phyloP scores from a whole-genome alignment of 1,140 invertebrate species.

The Cyrtorhinus lividipennis region DNA sequence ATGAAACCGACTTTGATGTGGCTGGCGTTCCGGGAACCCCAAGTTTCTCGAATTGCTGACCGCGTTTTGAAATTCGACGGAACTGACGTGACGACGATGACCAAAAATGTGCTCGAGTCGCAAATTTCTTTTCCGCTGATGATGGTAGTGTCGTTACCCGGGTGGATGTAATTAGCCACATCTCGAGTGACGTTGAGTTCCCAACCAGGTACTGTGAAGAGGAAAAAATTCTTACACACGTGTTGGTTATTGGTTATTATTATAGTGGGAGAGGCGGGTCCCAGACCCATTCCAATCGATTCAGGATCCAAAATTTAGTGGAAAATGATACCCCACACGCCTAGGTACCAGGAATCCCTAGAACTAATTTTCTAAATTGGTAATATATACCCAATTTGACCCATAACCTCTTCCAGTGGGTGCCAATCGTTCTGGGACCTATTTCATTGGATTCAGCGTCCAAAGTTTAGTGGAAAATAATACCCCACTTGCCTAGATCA shows the following conservation, averaged over 20 bases:
- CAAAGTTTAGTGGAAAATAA: no score
- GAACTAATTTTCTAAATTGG: not conserved
- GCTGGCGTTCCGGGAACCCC: constrained; percentile 36
- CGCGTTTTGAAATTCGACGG: constrained; percentile 48
- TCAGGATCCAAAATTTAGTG: no score
- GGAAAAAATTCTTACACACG: not conserved
- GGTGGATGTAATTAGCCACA: constrained; percentile 49
- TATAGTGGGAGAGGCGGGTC: not conserved
- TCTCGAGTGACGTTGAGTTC: constrained; percentile 52
- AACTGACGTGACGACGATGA: constrained; percentile 59
- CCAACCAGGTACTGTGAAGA: constrained; percentile 40
- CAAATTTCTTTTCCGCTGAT: constrained; percentile 46
- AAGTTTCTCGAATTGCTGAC: constrained; percentile 60
- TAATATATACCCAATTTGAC: not conserved
- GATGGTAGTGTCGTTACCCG: constrained; percentile 48
- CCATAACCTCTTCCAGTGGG: not conserved
- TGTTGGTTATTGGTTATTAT: not conserved
- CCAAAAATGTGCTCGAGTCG: constrained; percentile 31
- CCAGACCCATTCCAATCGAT: no score
- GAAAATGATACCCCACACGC: not conserved
- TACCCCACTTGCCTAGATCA: no score
- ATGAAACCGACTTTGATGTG: constrained; percentile 37
- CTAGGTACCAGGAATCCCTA: not conserved
- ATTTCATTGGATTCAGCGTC: no score
- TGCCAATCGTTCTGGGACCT: no score